A percentile compares a stretch with the other conserved stretches of the same genome.
Conservation (phyloP, 1,140 invertebrate genomes). For the Eulimnadia texana region DNA sequence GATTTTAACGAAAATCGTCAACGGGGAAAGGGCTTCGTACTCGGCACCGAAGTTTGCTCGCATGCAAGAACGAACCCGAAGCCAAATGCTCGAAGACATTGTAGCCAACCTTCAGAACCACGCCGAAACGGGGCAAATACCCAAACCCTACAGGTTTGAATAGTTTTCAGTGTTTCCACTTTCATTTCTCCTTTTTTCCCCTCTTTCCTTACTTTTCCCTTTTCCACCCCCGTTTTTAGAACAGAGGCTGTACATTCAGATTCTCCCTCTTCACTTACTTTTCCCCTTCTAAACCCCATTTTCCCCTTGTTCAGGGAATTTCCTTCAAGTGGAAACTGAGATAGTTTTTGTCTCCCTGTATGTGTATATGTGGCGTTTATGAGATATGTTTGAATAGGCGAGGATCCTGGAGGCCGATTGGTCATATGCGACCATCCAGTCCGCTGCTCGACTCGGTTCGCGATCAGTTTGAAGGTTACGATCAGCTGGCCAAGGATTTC, state of each 20-base stretch:
- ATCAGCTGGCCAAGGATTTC: conserved; percentile 84
- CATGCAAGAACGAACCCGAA: conserved; percentile 78
- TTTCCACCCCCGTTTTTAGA: too few species aligned
- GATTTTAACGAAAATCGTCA: conserved; percentile 92
- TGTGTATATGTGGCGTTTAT: too few species aligned
- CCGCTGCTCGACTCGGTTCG: conserved; percentile 80
- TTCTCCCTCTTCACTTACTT: too few species aligned
- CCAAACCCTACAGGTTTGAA: conserved; percentile 72
- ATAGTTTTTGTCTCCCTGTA: too few species aligned
- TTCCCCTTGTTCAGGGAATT: too few species aligned
- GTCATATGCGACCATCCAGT: conserved; percentile 80
- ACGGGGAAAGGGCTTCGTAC: conserved; percentile 90
- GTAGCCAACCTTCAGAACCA: conserved; percentile 87
- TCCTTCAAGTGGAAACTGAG: too few species aligned
- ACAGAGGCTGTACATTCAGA: too few species aligned
- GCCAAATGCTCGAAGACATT: conserved; percentile 85
- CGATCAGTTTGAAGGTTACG: conserved; percentile 77
- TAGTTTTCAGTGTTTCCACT: too few species aligned
- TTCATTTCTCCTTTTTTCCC: too few species aligned
- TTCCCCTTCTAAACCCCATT: too few species aligned
- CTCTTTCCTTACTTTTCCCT: too few species aligned
- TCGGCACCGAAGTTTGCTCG: conserved; percentile 92
- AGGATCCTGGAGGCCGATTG: conserved; percentile 86
- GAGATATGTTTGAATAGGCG: too few species aligned
- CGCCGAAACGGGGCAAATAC: conserved; percentile 86